These are phyloP conservation scores for Drosophila parthenogenetica DNA, from an alignment of 2,888 invertebrate genomes.

Conservation along the genomic window DNA sequence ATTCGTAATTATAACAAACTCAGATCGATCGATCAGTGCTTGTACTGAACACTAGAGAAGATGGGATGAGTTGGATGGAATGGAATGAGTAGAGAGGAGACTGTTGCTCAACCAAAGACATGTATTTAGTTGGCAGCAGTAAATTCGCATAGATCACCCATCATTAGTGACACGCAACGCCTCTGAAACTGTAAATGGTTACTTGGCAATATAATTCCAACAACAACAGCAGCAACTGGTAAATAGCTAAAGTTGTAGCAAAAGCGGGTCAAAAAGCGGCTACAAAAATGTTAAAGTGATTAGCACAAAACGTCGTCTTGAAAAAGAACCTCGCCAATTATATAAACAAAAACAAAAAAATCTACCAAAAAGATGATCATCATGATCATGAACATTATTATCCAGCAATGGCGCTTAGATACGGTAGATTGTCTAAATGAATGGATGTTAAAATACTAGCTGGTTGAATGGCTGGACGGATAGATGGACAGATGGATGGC, in stretches of 20 bases:
- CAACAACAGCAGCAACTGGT: slow-evolving; percentile 42
- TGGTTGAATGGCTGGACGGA: slow-evolving; percentile 18
- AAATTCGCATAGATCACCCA: slow-evolving; percentile 61
- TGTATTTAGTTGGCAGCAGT: slow-evolving; percentile 27
- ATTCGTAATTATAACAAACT: slow-evolving; percentile 17
- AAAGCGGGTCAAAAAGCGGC: slow-evolving; percentile 75
- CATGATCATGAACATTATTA: slow-evolving; percentile 44
- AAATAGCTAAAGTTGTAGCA: slow-evolving; percentile 15
- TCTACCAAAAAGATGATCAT: slow-evolving; percentile 72
- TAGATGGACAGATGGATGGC: neutral
- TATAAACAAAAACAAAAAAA: slow-evolving; percentile 56
- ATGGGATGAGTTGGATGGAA: neutral
- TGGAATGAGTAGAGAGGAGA: slow-evolving; percentile 24
- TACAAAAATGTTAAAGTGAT: slow-evolving; percentile 63
- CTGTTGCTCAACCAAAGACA: slow-evolving; percentile 54
- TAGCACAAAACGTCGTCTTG: slow-evolving; percentile 49
- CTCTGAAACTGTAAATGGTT: slow-evolving; percentile 72
- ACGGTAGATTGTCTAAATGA: slow-evolving; percentile 8
- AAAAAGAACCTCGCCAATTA: slow-evolving; percentile 58
- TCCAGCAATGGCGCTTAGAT: slow-evolving; percentile 36
- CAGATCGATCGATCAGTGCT: slow-evolving; percentile 23
- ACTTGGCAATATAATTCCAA: slow-evolving; percentile 59
- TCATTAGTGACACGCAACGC: slow-evolving; percentile 72
- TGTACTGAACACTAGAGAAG: neutral
- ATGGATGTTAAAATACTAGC: slow-evolving; percentile 12